Evolutionary conservation across 1,140 invertebrate genomes (phyloP).

Genomic region (Drepana arcuata): DNA sequence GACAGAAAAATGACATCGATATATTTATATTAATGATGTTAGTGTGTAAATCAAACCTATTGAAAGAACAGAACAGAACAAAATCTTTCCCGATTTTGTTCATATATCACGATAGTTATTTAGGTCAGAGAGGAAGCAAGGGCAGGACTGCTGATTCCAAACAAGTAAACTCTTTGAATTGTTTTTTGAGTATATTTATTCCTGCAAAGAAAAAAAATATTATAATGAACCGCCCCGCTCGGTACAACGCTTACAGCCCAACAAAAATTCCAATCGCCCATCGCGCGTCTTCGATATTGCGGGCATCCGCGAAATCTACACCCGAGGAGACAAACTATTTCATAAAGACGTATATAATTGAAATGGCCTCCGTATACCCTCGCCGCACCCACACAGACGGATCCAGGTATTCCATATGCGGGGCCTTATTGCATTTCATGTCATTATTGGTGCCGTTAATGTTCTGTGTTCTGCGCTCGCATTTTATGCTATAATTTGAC

Average conservation of each 20-base stretch:
- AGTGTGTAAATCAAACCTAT: no score
- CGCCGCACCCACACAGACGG: conserved; percentile 8
- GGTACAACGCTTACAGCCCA: conserved; percentile 10
- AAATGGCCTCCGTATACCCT: conserved; percentile 48
- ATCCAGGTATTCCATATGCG: no score
- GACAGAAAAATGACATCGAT: no score
- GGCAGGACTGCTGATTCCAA: neutral
- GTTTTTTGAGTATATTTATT: neutral
- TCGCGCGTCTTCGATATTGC: conserved; percentile 46
- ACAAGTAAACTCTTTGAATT: neutral
- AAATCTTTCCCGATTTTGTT: neutral
- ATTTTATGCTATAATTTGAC: no score
- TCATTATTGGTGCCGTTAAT: no score
- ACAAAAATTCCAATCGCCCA: conserved; percentile 56
- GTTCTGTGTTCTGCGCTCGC: no score
- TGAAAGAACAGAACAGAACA: neutral
- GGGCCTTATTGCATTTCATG: no score
- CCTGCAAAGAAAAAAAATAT: neutral
- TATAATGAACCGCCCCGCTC: conserved; percentile 18
- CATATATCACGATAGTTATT: neutral
- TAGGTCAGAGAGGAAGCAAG: neutral
- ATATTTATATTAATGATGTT: no score
- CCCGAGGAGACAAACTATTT: conserved; percentile 53
- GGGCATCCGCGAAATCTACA: conserved; percentile 45
- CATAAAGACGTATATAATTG: conserved; percentile 68